Percentiles rank a stretch among this genome's conserved stretches.
phyloP scores from a whole-genome alignment of 2,113 vertebrate species.

The Pterophyllum scalare region DNA sequence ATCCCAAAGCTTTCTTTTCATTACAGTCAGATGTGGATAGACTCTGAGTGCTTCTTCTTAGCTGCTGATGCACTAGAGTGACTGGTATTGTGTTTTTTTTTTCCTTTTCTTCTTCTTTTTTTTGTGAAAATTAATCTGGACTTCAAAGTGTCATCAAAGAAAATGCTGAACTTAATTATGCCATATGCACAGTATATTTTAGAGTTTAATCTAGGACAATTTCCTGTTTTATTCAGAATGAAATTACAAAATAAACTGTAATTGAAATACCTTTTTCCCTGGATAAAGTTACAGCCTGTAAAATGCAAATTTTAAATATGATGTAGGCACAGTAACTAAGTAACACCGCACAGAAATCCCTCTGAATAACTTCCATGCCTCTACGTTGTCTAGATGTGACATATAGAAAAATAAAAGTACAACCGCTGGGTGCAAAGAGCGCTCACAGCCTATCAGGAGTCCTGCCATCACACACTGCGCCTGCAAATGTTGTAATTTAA shows the following conservation, averaged over 20 bases:
- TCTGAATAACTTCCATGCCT: neutral
- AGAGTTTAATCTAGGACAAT: neutral
- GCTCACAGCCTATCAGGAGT: neutral
- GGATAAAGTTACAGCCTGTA: neutral
- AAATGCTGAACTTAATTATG: neutral
- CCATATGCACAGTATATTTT: neutral
- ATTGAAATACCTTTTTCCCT: neutral
- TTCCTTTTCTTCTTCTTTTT: neutral
- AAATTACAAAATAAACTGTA: neutral
- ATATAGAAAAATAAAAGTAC: neutral
- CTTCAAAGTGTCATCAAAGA: constrained; percentile 11
- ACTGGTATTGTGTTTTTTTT: neutral
- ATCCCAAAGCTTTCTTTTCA: constrained; percentile 37
- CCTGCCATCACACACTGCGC: constrained; percentile 14
- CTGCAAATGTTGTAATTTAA: neutral
- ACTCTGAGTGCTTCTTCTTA: constrained; percentile 21
- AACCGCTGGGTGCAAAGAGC: neutral
- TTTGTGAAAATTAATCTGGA: constrained; percentile 6
- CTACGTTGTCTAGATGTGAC: neutral
- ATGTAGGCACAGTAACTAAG: neutral
- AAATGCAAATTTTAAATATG: neutral
- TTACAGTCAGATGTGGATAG: constrained; percentile 19
- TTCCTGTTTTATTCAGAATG: neutral
- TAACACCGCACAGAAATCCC: neutral
- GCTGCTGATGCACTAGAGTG: constrained; percentile 20